phyloP scores from a whole-genome alignment of 2,888 invertebrate species.

The Eristalis intricaria region DNA sequence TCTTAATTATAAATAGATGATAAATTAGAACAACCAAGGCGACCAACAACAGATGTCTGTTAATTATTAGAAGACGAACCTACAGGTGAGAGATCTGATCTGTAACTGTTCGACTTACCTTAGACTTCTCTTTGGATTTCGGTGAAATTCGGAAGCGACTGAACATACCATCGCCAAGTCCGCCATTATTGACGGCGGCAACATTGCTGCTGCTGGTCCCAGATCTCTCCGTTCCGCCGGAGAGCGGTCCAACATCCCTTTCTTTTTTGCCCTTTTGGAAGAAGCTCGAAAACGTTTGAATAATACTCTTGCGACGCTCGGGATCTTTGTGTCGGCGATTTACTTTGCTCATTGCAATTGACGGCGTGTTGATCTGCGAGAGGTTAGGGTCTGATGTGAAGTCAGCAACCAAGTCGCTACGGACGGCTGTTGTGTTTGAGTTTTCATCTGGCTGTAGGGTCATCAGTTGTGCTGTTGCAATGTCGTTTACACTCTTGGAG shows the following conservation, averaged over 20 bases:
- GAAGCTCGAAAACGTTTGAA: conserved; percentile 92
- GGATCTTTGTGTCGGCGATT: conserved; percentile 83
- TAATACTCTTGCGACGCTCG: conserved; percentile 90
- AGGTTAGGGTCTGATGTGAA: conserved; percentile 85
- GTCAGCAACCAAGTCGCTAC: conserved; percentile 75
- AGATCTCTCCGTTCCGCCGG: conserved; percentile 88
- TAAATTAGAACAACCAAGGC: conserved; percentile 37
- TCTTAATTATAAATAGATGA: background rate
- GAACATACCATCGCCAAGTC: conserved; percentile 79
- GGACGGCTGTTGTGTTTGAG: conserved; percentile 70
- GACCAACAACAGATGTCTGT: conserved; percentile 24
- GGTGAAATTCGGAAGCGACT: conserved; percentile 85
- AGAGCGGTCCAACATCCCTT: conserved; percentile 80
- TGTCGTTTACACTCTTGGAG: conserved; percentile 81
- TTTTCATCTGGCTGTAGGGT: conserved; percentile 72
- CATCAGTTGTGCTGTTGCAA: conserved; percentile 75
- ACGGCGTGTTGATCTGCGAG: conserved; percentile 75
- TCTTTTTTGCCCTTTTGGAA: conserved; percentile 87
- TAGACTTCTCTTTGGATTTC: conserved; percentile 85
- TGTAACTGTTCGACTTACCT: conserved; percentile 81
- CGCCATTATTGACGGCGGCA: conserved; percentile 73
- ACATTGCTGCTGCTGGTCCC: conserved; percentile 76
- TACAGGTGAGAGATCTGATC: background rate
- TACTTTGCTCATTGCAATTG: conserved; percentile 65
- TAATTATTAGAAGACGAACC: conserved; percentile 43